Evolutionary conservation across 2,888 invertebrate genomes (phyloP), one percentile per base, ranked within the genome.

Genomic region (Eupithecia exiguata): DNA sequence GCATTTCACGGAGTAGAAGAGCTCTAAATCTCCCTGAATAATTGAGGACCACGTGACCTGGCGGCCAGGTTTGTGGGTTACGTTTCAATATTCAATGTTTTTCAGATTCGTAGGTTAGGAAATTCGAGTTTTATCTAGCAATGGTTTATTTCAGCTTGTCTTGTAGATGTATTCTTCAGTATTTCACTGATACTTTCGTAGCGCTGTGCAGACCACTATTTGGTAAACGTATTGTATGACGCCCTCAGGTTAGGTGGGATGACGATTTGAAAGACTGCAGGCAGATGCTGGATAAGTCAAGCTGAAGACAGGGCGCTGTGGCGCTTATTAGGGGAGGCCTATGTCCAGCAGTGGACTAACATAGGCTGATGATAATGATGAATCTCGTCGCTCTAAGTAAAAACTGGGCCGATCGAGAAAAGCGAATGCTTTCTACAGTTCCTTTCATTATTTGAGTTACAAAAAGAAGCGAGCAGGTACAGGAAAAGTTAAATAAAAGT

Each of bases 401-500:
- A 49, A 49, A 49, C 5, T 25, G 18, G 12, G 16, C 14, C 25
- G 25, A 14, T 12, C 25, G 25, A 30, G 25, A 12, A 61, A 21
- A 25, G 30, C 58, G 10, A 30, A 25, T 2, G 30, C 16, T 16
- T 61, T 30, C 1, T 1, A 61, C 25, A 61, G 16, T 30, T 61
- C 7, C 18, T 62, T 35, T 61, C 30, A 14, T 6, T 61, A 61
- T 61, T 62, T 62, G 35, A 62, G 62, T 30, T 35, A 62, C 62
- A 35, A 62, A 10, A 35, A 9, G 62, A 30, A 30, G 7, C 62
- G 18, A 16, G 61, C 30, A 61, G 61, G 25, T 38, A 65, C n/a
- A 40, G 16, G 43, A 21, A 43, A 67, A 67, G n/a, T 46, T 35
- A 46, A 49, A 49, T 46, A 46, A 68, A 68, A 68, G 35, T 68